Percentiles rank a stretch among this genome's conserved stretches.
These are phyloP conservation scores for Dinocampus coccinellae DNA, from an alignment of 2,888 invertebrate genomes.

Conservation along the genomic window DNA sequence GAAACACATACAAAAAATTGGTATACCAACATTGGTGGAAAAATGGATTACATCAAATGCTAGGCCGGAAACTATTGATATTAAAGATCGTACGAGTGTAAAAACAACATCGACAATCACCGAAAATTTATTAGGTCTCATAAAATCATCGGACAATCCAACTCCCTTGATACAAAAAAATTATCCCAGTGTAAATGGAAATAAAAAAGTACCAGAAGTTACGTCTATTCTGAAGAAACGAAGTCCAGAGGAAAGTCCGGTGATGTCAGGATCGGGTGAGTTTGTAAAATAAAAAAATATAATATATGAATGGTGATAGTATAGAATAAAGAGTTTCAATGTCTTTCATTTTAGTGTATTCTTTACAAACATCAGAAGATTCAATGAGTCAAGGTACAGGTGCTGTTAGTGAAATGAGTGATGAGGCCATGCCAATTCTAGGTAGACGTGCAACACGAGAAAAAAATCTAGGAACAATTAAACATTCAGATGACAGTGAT, in stretches of 20 bases:
- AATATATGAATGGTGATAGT: no score
- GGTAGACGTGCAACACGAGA: constrained; percentile 77
- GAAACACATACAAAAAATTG: constrained; percentile 81
- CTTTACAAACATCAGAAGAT: constrained; percentile 74
- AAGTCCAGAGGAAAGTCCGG: constrained; percentile 70
- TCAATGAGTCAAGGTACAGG: constrained; percentile 77
- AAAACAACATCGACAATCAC: constrained; percentile 65
- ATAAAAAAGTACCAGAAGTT: constrained; percentile 54
- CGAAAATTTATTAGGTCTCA: constrained; percentile 65
- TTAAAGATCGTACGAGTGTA: constrained; percentile 61
- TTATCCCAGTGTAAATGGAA: constrained; percentile 42
- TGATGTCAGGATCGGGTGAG: constrained; percentile 62
- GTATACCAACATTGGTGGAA: constrained; percentile 79
- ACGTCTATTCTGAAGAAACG: constrained; percentile 75
- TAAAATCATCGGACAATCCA: constrained; percentile 65
- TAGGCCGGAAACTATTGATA: constrained; percentile 72
- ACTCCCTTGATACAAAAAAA: constrained; percentile 57
- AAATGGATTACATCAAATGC: constrained; percentile 79
- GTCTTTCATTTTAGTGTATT: constrained; percentile 55
- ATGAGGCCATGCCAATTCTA: constrained; percentile 75
- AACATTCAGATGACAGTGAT: constrained; percentile 79
- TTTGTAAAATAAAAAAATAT: constrained; percentile 5
- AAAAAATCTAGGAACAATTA: constrained; percentile 65
- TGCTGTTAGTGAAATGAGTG: constrained; percentile 75
- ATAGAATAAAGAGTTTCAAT: no score